Conservation (phyloP, 2,888 invertebrate genomes). For the Mellilla xanthometata region DNA sequence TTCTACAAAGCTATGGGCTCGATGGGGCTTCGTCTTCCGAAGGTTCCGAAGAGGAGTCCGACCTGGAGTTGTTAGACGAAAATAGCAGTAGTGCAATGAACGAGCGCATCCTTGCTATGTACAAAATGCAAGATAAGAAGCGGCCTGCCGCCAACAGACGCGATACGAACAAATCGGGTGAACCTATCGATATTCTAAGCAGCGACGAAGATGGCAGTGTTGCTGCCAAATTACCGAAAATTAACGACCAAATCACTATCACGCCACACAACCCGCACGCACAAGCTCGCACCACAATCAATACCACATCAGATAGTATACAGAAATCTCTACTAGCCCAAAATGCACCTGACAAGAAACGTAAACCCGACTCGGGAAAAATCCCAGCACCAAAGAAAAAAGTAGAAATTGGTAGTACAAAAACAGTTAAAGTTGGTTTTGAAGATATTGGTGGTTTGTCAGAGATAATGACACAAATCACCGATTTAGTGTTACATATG, state of each 20-base stretch:
- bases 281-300: constrained; percentile 53
- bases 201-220: constrained; percentile 69
- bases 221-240: constrained; percentile 74
- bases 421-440: constrained; percentile 82
- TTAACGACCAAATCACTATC: constrained; percentile 75
- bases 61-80: constrained; percentile 89
- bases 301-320: constrained; percentile 45
- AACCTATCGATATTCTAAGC: constrained; percentile 74
- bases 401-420: constrained; percentile 57
- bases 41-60: constrained; percentile 84
- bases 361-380: constrained; percentile 59
- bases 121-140: constrained; percentile 77
- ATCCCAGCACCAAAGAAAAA: constrained; percentile 55
- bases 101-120: constrained; percentile 77
- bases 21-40: constrained; percentile 83
- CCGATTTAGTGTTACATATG: constrained; percentile 91
- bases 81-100: constrained; percentile 90
- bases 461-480: constrained; percentile 86
- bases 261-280: constrained; percentile 75
- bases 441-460: constrained; percentile 92
- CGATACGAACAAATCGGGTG: constrained; percentile 64
- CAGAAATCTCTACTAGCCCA: constrained; percentile 52
- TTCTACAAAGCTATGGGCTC: constrained; percentile 86
- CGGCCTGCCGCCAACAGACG: constrained; percentile 62
- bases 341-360: constrained; percentile 59